Base-by-base conservation (phyloP, 2,113 vertebrate species). In the Erythrocebus patas region DNA sequence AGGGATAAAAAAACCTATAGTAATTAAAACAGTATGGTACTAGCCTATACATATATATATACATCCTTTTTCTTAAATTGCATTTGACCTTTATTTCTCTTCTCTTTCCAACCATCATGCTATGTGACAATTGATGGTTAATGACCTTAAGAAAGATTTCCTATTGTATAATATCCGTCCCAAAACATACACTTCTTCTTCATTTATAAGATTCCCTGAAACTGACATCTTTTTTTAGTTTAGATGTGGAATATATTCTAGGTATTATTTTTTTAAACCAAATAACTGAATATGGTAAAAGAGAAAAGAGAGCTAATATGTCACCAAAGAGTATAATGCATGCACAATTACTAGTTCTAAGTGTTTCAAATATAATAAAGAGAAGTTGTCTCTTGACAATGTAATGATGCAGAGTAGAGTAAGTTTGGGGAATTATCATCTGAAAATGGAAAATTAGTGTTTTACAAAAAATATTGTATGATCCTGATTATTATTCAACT, bases 361-460 rank as follows among this genome's bases (percentile, higher is more conserved):
- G 61, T 59, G 52, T 85, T 55, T 92, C 79, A 94, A 87, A 97
- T 59, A 55, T 52, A 95, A 83, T 85, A 89, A 89, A 30, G 16
- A 94, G 25, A 97, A 93, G 6, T 70, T 94, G 20, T 6, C 38
- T 96, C 32, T 96, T 97, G 93, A 97, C 68, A 96, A 83, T 87
- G 95, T 95, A 97, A 97, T 97, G 81, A 96, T 93, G 50, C 40
- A 95, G 79, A 95, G 92, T 45, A 91, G 68, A 92, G 38, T 25
- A 88, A 52, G 25, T 55, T 91, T 55, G 55, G 43, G 83, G 55
- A 89, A 93, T 48, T 91, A 48, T 90, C 59, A 93, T 90, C 95
- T 76, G 38, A 66, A 97, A 89, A 73, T 78, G 20, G 68, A 96
- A 96, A 98, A 93, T 89, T 57, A 72, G 20, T 23, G 23, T 72